Evolutionary conservation across 1,140 invertebrate species (phyloP).

Genomic region (Danaus plexippus): DNA sequence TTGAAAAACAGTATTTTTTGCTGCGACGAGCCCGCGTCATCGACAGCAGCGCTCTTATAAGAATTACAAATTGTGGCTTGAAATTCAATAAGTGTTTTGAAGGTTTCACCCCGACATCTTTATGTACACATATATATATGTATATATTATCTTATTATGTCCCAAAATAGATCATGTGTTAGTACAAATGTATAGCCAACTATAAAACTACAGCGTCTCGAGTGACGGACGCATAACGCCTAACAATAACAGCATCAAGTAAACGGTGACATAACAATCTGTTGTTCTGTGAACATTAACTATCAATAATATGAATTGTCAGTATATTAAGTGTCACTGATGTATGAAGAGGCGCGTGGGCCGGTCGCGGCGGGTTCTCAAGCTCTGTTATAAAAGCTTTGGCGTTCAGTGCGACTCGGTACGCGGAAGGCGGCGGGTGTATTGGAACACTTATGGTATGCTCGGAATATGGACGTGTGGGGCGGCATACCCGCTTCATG

Average conservation of each 20-base stretch:
- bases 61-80: conserved; percentile 34
- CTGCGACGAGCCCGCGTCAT: conserved; percentile 22
- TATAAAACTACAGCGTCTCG: too few relatives aligned
- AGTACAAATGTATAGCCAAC: too few relatives aligned
- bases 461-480: conserved; percentile 52
- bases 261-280: too few relatives aligned
- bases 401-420: conserved; percentile 26
- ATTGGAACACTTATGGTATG: conserved; percentile 26
- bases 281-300: too few relatives aligned
- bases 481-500: conserved; percentile 42
- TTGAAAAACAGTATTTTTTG: conserved; percentile 20
- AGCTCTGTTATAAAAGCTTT: conserved; percentile 23
- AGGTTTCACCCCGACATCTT: conserved; percentile 28
- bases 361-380: conserved; percentile 20
- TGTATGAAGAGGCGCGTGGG: conserved; percentile 26
- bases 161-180: too few relatives aligned
- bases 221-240: too few relatives aligned
- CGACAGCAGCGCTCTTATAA: conserved; percentile 23
- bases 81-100: conserved; percentile 38
- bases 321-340: conserved; percentile 27
- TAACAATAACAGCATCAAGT: too few relatives aligned
- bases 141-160: conserved; percentile 6
- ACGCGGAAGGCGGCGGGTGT: conserved; percentile 22
- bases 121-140: conserved; percentile 23
- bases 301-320: too few relatives aligned